A percentile compares a stretch with the other conserved stretches of the same genome.
Evolutionary conservation across 2,888 invertebrate genomes (phyloP).

Genomic region (Limnephilus auricula): DNA sequence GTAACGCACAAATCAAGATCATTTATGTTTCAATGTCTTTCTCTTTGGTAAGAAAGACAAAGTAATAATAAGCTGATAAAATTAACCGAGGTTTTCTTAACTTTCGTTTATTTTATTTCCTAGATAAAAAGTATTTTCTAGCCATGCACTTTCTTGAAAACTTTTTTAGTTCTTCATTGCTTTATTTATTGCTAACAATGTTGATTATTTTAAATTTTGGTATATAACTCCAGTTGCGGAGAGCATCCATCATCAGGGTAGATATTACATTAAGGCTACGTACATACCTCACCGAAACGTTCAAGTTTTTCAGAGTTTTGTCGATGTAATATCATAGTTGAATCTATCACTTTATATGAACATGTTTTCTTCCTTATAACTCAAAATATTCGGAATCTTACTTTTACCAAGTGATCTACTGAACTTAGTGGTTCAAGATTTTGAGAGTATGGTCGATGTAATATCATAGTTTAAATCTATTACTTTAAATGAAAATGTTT

Average conservation of each 20-base stretch:
- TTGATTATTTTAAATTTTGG: too few species aligned
- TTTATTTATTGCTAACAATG: too few species aligned
- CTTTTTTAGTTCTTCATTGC: too few species aligned
- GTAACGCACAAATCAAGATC: not conserved
- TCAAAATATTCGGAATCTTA: not conserved
- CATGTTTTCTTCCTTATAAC: not conserved
- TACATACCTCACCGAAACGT: not conserved
- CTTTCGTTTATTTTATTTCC: not conserved
- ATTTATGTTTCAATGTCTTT: not conserved
- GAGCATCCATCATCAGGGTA: not conserved
- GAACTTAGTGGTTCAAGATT: not conserved
- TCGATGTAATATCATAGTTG: not conserved
- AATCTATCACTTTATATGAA: not conserved
- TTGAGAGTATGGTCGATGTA: not conserved
- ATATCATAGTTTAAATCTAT: not conserved
- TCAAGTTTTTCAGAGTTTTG: not conserved
- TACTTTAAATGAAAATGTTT: not conserved
- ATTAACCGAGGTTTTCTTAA: too few species aligned
- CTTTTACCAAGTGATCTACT: not conserved
- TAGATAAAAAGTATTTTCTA: not conserved
- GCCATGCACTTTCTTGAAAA: not conserved
- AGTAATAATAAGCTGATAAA: not conserved
- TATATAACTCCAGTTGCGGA: too few species aligned
- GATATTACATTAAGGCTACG: not conserved
- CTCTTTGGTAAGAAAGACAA: not conserved